Base-by-base conservation (phyloP, 2,888 invertebrate genomes). In the Andrena camellia region DNA sequence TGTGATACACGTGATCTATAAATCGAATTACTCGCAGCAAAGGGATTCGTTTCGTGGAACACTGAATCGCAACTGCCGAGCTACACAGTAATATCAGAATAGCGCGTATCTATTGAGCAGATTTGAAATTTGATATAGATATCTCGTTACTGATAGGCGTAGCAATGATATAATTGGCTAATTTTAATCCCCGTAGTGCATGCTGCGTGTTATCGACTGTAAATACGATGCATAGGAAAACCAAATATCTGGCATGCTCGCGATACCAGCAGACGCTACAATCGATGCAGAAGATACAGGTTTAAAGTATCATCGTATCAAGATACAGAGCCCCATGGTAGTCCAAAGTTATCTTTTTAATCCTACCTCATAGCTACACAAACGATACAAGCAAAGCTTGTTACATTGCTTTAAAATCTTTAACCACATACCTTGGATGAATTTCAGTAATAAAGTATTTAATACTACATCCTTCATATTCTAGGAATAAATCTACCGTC, bases 61-160 rank as follows among this genome's bases (percentile, higher is more conserved):
- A n/a, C 10, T 33, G 23, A 29, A 29, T 52, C 13, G 20, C 7
- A 31, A 69, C 10, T 52, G 59, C 50, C 29, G 26, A 17, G 73
- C 35, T 13, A 6, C 35, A 26, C n/a, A 33, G 57, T 66, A 13
- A 52, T 57, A 13, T 57, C 23, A 54, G 20, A 29, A n/a, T 33
- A 75, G 17, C 50, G 13, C n/a, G 23, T 10, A 60, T 57, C 64
- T 29, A 63, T 67, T 62, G 29, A 60, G 33, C 42, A 62, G 59
- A 73, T 63, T 66, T 74, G 66, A 81, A 79, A 85, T 77, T 74
- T 85, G 83, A 85, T 76, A 77, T 77, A 81, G 79, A 72, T 77
- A 72, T 77, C 54, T 57, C 62, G 72, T 29, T 75, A 42, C 72
- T 54, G 87, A 70, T 81, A 78, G 72, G 66, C 68, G 31, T 29